Conservation (phyloP, 2,797 vertebrate species). For the Sebastes minor region DNA sequence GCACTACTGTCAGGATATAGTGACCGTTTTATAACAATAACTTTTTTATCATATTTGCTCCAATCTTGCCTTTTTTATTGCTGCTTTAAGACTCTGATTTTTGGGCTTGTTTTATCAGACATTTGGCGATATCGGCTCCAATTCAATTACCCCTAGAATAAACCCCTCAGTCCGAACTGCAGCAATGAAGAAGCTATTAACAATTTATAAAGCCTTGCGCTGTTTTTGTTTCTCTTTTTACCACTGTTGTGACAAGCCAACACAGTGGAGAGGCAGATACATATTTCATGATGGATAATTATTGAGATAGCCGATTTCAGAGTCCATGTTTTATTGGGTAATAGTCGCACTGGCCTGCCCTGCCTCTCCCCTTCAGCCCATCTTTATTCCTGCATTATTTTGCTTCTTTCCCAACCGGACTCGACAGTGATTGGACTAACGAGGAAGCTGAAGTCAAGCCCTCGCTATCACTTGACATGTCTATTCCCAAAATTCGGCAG, state of each 20-base stretch:
- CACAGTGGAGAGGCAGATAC: background rate
- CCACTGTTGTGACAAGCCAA: background rate
- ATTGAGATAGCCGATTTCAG: background rate
- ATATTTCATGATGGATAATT: slow-evolving; percentile 21
- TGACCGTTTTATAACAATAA: no score
- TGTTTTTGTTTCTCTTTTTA: slow-evolving; percentile 1
- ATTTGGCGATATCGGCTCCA: background rate
- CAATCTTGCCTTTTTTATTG: no score
- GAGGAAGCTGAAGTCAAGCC: slow-evolving; percentile 26
- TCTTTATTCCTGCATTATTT: slow-evolving; percentile 4
- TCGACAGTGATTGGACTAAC: slow-evolving; percentile 65
- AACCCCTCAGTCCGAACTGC: background rate
- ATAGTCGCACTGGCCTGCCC: background rate
- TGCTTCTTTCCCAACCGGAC: background rate
- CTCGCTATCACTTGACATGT: slow-evolving; percentile 22
- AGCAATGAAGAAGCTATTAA: background rate
- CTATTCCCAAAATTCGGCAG: slow-evolving; percentile 29
- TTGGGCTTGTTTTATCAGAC: background rate
- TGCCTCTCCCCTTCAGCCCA: background rate
- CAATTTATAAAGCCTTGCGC: background rate
- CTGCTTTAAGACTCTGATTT: background rate
- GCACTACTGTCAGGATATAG: no score
- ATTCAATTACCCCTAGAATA: slow-evolving; percentile 6
- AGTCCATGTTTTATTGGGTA: slow-evolving; percentile 14
- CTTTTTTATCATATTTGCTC: no score